Evolutionary conservation across 2,888 invertebrate genomes (phyloP).

Genomic region (Erebia palarica): DNA sequence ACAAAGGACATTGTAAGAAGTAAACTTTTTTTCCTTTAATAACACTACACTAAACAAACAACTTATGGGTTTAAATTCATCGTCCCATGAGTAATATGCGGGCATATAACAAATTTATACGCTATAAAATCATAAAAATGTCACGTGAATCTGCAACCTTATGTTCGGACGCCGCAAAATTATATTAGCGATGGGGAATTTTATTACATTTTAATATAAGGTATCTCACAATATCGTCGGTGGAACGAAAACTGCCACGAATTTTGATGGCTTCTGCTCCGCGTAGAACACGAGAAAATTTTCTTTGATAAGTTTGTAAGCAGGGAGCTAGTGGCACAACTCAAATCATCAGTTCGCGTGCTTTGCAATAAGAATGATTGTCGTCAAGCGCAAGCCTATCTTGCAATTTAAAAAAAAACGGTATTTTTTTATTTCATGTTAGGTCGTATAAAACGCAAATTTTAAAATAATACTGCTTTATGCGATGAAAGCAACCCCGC

Average conservation of each 20-base stretch:
- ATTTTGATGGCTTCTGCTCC: conserved; percentile 58
- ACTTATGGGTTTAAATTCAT: conserved; percentile 9
- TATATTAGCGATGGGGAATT: conserved; percentile 67
- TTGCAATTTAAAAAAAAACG: too few relatives aligned
- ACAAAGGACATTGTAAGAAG: background rate
- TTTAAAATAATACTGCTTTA: too few relatives aligned
- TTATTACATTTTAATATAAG: conserved; percentile 76
- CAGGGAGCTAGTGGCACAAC: background rate
- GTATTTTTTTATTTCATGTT: too few relatives aligned
- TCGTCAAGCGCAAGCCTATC: too few relatives aligned
- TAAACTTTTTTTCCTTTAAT: background rate
- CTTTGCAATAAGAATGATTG: too few relatives aligned
- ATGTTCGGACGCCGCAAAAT: conserved; percentile 58
- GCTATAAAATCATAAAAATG: conserved; percentile 35
- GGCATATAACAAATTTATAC: conserved; percentile 30
- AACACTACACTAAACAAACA: conserved; percentile 15
- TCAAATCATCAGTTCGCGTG: too few relatives aligned
- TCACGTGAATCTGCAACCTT: conserved; percentile 49
- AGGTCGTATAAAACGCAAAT: too few relatives aligned
- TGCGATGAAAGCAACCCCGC: background rate
- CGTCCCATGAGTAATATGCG: conserved; percentile 27
- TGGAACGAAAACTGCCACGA: conserved; percentile 56
- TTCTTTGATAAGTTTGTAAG: conserved; percentile 52
- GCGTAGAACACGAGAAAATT: conserved; percentile 48
- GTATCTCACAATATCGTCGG: conserved; percentile 63